A percentile compares a stretch with the other conserved stretches of the same genome.
Evolutionary conservation across 2,888 invertebrate genomes (phyloP).

Genomic region (Camponotus fellah): DNA sequence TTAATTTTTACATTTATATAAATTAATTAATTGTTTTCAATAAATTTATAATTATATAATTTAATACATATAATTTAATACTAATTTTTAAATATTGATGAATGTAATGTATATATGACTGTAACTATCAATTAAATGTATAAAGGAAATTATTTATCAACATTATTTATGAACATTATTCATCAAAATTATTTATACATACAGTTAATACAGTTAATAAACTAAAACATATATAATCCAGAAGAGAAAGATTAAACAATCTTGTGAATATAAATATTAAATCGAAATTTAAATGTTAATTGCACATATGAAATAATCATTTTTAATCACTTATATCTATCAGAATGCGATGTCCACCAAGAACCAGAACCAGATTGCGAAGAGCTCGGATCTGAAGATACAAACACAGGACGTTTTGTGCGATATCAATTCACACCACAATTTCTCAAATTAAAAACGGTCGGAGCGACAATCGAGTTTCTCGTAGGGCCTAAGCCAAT

Average conservation of each 20-base stretch:
- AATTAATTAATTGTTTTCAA: background rate
- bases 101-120: too few species aligned
- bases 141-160: background rate
- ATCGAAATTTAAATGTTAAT: background rate
- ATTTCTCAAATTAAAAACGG: slow-evolving; percentile 97
- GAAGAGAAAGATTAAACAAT: background rate
- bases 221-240: background rate
- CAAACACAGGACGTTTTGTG: slow-evolving; percentile 98
- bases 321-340: slow-evolving; percentile 23
- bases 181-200: background rate
- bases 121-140: background rate
- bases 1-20: background rate
- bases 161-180: too few species aligned
- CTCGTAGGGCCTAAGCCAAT: slow-evolving; percentile 97
- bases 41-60: background rate
- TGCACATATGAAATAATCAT: background rate
- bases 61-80: too few species aligned
- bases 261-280: background rate
- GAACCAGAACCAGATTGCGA: slow-evolving; percentile 80
- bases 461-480: slow-evolving; percentile 99
- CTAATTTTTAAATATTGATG: too few species aligned
- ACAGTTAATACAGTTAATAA: background rate
- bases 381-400: slow-evolving; percentile 89
- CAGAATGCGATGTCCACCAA: slow-evolving; percentile 69
- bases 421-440: slow-evolving; percentile 99